Evolutionary conservation across 2,888 invertebrate genomes (phyloP).

Genomic region (Petrolisthes cinctipes): DNA sequence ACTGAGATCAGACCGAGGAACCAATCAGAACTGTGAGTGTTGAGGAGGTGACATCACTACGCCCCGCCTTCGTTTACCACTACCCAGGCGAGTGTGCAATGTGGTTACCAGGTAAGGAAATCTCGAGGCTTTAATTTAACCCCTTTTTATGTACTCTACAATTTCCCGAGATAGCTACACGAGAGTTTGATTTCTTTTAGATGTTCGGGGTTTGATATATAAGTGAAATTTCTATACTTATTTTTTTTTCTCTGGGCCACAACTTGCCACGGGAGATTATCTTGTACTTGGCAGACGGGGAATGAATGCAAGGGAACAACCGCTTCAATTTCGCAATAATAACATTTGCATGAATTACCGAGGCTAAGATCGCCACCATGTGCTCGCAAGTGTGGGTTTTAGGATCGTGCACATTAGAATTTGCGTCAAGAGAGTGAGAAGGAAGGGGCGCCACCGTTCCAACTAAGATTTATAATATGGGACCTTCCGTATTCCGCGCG

Average conservation of each 20-base stretch:
- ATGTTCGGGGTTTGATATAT: neutral
- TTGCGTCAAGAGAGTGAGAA: neutral
- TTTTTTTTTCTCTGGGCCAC: neutral
- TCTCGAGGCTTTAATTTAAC: neutral
- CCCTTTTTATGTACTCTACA: neutral
- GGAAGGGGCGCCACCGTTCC: neutral
- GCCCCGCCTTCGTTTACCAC: neutral
- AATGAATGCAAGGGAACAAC: neutral
- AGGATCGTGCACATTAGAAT: neutral
- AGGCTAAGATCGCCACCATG: neutral
- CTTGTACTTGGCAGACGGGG: constrained; percentile 7
- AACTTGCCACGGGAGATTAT: neutral
- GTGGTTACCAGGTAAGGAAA: neutral
- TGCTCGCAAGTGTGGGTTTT: neutral
- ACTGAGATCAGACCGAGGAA: neutral
- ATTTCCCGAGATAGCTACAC: constrained; percentile 2
- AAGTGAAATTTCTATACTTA: neutral
- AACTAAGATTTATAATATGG: too few relatives aligned
- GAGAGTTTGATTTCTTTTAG: neutral
- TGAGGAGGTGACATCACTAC: neutral
- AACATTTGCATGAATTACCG: constrained; percentile 15
- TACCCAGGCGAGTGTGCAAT: neutral
- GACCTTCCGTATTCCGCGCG: too few relatives aligned
- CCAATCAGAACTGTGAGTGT: neutral
- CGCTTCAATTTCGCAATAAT: constrained; percentile 9